Evolutionary conservation across 1,140 invertebrate species (phyloP), one percentile per base, ranked within the genome.

Genomic region (Tetramorium simillimum): DNA sequence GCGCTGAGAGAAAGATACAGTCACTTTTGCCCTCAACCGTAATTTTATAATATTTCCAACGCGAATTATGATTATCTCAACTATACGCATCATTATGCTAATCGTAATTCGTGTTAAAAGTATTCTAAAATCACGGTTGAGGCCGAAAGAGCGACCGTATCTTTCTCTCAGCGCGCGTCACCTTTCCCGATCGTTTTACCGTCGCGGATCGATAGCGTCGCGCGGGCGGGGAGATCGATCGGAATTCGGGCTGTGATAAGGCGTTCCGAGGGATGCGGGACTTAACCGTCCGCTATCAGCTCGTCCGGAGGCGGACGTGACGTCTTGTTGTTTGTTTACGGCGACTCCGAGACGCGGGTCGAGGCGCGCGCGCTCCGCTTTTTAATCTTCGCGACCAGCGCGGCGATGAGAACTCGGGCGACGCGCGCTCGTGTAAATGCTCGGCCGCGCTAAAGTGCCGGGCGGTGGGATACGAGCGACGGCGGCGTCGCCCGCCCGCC

Each of bases 401-500:
- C 43, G 43, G 65, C 43, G n/a, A 56, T 62, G n/a, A n/a, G 28
- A 46, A 28, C 51, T 56, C 21, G 56, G 12, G 21, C 56, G 58
- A 21, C 56, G 69, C 56, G 69, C 65, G 18, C 16, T 6, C 67
- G 67, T 46, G 80, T 82, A 60, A 58, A 73, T 53, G 58, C 40
- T 43, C 7, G 46, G 10, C 3, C 9, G 43, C 43, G 43, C 9
- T 10, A 12, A 46, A 43, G 40, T 43, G 40, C 40, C 40, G 40
- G 40, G 9, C 40, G 7, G 40, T 10, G 40, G 51, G n/a, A 9
- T 21, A 65, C 60, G 12, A n/a, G 16, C 67, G 18, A 16, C 21
- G 77, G 10, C 18, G 56, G 28, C 33, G n/a, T 43, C 46, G 46
- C 33, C 10, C n/a, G n/a, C n/a, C n/a, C n/a, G 63, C 28, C 3